Percentiles rank a stretch among this genome's conserved stretches.
Evolutionary conservation across 2,888 invertebrate genomes (phyloP).

Genomic region (Chrysotoxum bicinctum): DNA sequence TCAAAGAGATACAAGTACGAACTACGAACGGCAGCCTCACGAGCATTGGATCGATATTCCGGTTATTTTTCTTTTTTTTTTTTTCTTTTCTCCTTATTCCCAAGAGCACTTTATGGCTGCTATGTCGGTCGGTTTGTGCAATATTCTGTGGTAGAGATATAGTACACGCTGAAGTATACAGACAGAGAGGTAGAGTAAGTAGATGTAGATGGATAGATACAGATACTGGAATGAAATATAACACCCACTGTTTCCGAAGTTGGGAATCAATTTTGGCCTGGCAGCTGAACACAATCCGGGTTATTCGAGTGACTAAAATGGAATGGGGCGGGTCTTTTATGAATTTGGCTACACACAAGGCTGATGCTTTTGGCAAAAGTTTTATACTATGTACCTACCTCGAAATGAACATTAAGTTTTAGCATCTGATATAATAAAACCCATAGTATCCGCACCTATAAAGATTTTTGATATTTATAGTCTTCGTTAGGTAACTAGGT

Average conservation of each 20-base stretch:
- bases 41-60: constrained; percentile 63
- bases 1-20: constrained; percentile 20
- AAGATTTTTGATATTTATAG: neutral
- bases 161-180: neutral
- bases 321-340: constrained; percentile 23
- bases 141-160: neutral
- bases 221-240: constrained; percentile 51
- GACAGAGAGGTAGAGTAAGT: neutral
- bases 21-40: constrained; percentile 54
- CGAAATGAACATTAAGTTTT: constrained; percentile 47
- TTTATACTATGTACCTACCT: constrained; percentile 12
- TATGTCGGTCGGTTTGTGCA: constrained; percentile 17
- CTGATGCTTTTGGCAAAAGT: constrained; percentile 66
- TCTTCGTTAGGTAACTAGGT: no score
- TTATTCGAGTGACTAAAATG: constrained; percentile 47
- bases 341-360: constrained; percentile 55
- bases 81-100: constrained; percentile 32
- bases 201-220: constrained; percentile 34
- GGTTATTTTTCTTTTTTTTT: constrained; percentile 22
- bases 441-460: neutral
- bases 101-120: constrained; percentile 34
- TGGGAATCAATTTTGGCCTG: constrained; percentile 69
- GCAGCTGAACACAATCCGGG: constrained; percentile 34
- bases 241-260: constrained; percentile 61
- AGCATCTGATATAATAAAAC: constrained; percentile 9